Percentiles rank a stretch among this genome's conserved stretches.
These are phyloP conservation scores for Trichacis sp. DNA, from an alignment of 2,888 invertebrate genomes.

Conservation along the genomic window DNA sequence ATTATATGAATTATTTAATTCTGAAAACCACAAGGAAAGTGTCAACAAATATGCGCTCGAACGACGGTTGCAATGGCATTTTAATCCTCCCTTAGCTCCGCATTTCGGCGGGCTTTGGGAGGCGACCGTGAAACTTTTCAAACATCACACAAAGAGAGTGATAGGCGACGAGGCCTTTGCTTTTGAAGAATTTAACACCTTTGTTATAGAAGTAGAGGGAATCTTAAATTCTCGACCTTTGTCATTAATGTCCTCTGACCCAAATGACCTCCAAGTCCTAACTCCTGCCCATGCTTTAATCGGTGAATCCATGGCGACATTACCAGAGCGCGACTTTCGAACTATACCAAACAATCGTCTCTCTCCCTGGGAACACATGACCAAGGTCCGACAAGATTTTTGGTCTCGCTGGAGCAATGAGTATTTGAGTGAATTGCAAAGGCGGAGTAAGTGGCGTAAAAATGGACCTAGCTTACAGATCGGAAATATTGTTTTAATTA, in stretches of 20 bases:
- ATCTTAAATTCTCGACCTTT: conserved; percentile 43
- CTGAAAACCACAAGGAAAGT: no score
- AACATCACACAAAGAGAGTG: conserved; percentile 10
- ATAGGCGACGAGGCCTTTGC: conserved; percentile 8
- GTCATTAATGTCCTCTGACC: conserved; percentile 33
- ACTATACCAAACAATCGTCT: conserved; percentile 15
- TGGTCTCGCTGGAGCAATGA: conserved; percentile 34
- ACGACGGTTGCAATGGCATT: conserved; percentile 9
- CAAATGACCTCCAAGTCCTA: conserved; percentile 11
- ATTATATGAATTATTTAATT: conserved; percentile 2
- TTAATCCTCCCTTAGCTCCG: no score
- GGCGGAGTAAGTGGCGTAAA: conserved; percentile 14
- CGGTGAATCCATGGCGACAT: conserved; percentile 23
- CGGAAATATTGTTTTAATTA: not conserved
- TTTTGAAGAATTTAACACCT: conserved; percentile 23
- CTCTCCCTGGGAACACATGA: conserved; percentile 31
- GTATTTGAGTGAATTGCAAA: conserved; percentile 29
- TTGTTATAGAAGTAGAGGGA: conserved; percentile 32
- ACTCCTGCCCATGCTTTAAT: conserved; percentile 36
- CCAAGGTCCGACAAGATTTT: conserved; percentile 26
- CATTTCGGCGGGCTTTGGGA: no score
- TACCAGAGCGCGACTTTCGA: conserved; percentile 11
- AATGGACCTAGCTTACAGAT: not conserved
- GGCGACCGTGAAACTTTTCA: no score
- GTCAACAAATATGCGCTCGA: conserved; percentile 2